Conservation (phyloP, 2,888 invertebrate genomes). For the Philhelius pedissequus region DNA sequence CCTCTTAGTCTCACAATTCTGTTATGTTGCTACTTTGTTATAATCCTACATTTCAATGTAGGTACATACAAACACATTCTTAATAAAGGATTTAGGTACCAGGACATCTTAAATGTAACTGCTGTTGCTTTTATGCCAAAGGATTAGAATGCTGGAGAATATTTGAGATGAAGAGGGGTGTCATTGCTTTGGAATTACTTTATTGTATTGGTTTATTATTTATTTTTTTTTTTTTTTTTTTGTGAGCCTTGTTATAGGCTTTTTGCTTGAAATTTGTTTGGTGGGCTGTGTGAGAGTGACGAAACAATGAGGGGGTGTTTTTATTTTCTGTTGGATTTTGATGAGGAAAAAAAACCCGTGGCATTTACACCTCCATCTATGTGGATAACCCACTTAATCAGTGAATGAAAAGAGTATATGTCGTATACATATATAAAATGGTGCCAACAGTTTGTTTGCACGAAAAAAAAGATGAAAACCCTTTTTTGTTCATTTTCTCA, state of each 20-base stretch:
- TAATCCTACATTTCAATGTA: conserved; percentile 38
- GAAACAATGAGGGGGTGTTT: neutral
- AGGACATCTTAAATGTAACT: conserved; percentile 40
- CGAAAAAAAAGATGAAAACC: neutral
- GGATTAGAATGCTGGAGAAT: neutral
- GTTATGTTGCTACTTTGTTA: conserved; percentile 29
- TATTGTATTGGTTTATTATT: conserved; percentile 3
- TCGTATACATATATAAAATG: neutral
- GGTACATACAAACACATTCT: conserved; percentile 43
- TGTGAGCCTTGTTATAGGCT: conserved; percentile 13
- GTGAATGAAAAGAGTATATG: conserved; percentile 43
- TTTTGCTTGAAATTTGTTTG: neutral
- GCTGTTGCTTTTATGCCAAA: conserved; percentile 21
- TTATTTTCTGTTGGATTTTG: neutral
- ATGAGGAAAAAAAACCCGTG: neutral
- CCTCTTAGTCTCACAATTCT: neutral
- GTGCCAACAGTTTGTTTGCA: conserved; percentile 53
- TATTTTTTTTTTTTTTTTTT: neutral
- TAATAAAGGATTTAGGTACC: conserved; percentile 48
- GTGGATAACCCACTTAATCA: conserved; percentile 59
- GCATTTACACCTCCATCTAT: conserved; percentile 45
- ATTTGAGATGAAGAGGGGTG: conserved; percentile 3
- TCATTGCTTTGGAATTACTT: conserved; percentile 38
- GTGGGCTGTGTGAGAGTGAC: neutral
- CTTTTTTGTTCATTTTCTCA: neutral